Evolutionary conservation across 2,113 vertebrate genomes (phyloP).

Genomic region (Trachemys scripta): DNA sequence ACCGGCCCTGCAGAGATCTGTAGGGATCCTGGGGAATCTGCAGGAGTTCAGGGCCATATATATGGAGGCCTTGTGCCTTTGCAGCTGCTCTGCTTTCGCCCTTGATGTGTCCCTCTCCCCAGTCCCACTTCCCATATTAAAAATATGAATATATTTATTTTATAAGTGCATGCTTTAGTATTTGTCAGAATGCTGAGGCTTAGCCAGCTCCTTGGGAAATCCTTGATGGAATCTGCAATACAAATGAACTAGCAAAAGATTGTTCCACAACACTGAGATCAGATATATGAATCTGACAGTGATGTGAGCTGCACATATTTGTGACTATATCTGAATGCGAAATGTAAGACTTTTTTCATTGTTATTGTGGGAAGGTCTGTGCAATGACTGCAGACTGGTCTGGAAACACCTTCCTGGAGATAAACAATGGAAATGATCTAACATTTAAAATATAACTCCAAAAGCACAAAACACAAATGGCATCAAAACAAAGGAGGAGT

Average conservation of each 20-base stretch:
- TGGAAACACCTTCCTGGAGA: constrained; percentile 49
- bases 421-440: constrained; percentile 62
- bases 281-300: not conserved
- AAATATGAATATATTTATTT: not conserved
- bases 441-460: constrained; percentile 53
- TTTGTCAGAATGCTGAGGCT: not conserved
- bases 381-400: constrained; percentile 2
- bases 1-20: not conserved
- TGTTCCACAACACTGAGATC: not conserved
- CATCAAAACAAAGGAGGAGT: constrained; percentile 66
- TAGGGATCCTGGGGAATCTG: not conserved
- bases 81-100: not conserved
- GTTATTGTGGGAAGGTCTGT: no score
- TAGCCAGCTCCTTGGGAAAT: not conserved
- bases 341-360: not conserved
- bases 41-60: not conserved
- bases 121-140: not conserved
- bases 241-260: constrained; percentile 1
- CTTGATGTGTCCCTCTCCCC: not conserved
- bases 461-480: constrained; percentile 22
- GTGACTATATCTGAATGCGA: not conserved
- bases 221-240: constrained; percentile 6
- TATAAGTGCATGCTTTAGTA: not conserved
- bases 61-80: not conserved
- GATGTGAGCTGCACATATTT: not conserved